Percentiles rank a stretch among this genome's conserved stretches.
phyloP scores from a whole-genome alignment of 2,797 vertebrate species.

The Siniperca obscura region DNA sequence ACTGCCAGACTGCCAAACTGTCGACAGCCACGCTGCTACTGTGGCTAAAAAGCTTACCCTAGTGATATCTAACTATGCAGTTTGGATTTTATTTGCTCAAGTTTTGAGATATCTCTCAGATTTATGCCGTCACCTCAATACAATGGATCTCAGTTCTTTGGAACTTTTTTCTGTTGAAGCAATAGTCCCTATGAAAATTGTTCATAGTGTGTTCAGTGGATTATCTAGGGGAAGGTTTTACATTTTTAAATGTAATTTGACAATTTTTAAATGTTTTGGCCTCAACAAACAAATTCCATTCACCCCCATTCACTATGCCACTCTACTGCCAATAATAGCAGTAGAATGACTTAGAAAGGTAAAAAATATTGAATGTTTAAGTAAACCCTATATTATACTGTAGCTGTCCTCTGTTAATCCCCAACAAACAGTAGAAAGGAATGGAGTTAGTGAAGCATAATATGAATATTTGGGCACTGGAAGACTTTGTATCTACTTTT shows the following conservation, averaged over 20 bases:
- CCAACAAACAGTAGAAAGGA: constrained; percentile 6
- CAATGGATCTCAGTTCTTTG: background rate
- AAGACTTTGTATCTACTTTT: constrained; percentile 47
- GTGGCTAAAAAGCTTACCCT: background rate
- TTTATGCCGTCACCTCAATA: background rate
- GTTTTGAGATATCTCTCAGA: background rate
- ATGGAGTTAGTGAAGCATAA: background rate
- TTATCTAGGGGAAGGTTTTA: background rate
- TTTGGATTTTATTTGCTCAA: no score
- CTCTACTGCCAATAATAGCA: background rate
- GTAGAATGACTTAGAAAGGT: background rate
- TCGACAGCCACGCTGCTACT: no score
- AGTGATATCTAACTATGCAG: background rate
- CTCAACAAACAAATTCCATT: background rate
- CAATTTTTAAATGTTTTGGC: background rate
- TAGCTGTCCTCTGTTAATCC: background rate
- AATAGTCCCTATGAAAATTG: background rate
- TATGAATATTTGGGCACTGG: constrained; percentile 37
- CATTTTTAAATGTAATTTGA: background rate
- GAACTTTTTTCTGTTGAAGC: background rate
- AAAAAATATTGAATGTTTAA: background rate
- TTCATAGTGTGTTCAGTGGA: background rate
- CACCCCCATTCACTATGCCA: background rate
- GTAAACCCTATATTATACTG: background rate
- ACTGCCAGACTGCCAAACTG: no score